Base-by-base conservation (phyloP, 2,113 vertebrate species). In the Lycaon pictus region DNA sequence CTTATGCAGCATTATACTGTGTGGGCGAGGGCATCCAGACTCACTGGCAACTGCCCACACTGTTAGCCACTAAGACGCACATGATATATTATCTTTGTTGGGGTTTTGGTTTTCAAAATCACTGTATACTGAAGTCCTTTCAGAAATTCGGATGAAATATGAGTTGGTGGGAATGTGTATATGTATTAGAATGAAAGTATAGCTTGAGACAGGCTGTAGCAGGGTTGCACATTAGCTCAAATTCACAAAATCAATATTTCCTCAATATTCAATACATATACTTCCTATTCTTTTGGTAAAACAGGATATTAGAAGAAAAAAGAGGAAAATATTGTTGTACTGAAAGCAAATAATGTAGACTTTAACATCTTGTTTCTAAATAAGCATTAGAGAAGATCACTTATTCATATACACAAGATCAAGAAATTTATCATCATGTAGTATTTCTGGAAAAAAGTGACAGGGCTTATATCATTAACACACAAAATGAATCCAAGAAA, bases 81-180 rank as follows among this genome's bases (percentile, higher is more conserved):
- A 5, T 51, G 92, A 82, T 77, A 16, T 17, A 69, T 81, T 27
- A 76, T 58, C 56, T 17, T 25, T 32, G 43, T 32, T 58, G 58
- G 82, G 43, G 13, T 37, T 94, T 93, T 90, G 71, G 20, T 51
- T 85, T 96, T 96, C 82, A 79, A 25, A 93, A 53, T 76, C 58
- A 11, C 51, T 76, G 17, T 32, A 56, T 65, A 53, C 16, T 88
- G 23, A 58, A 85, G 43, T 84, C 25, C 35, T 25, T 51, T 76
- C 71, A 58, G 53, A 85, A 16, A 55, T 29, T 5, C n/a, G 4
- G 20, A 71, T 79, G 72, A 89, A 93, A 67, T 37, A 51, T 19
- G 65, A 91, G 19, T 3, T 88, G 23, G 22, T 12, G 20, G 29
- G 37, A 90, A 53, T 9, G 5, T 67, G 20, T 51, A 10, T 23